phyloP scores from a whole-genome alignment of 2,888 invertebrate genomes.

The Nemurella pictetii region DNA sequence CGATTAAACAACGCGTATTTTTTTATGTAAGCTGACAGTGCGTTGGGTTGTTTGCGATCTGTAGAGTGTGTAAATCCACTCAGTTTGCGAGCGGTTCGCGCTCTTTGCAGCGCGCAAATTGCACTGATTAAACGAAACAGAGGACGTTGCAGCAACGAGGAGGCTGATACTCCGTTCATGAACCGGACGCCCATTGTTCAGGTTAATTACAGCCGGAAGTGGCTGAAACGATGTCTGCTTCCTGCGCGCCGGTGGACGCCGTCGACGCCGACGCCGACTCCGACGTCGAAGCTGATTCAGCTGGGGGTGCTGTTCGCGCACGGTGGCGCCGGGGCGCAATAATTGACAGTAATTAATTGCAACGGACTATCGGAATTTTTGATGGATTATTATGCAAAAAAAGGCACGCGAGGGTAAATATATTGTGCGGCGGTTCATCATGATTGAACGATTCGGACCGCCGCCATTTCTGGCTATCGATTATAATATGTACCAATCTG shows the following conservation, averaged over 20 bases:
- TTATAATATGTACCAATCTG: not conserved
- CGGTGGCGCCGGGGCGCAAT: not conserved
- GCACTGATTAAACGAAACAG: not conserved
- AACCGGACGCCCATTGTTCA: not conserved
- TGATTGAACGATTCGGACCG: not conserved
- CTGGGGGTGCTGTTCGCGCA: not conserved
- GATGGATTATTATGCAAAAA: not conserved
- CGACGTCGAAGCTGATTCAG: no score
- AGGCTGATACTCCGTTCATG: not conserved
- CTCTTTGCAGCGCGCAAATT: not conserved
- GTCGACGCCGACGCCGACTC: not conserved
- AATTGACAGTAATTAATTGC: not conserved
- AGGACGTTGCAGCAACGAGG: not conserved
- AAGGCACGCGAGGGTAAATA: no score
- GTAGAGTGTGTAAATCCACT: no score
- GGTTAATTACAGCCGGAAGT: slow-evolving; percentile 5
- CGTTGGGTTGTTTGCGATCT: no score
- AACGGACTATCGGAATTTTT: not conserved
- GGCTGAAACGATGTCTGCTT: not conserved
- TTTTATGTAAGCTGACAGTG: no score
- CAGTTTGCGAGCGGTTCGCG: no score
- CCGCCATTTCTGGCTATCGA: not conserved
- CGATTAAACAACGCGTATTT: no score
- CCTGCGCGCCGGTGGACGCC: not conserved
- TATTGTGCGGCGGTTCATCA: not conserved